Evolutionary conservation across 2,888 invertebrate species (phyloP).

Genomic region (Andrena chrysosceles): DNA sequence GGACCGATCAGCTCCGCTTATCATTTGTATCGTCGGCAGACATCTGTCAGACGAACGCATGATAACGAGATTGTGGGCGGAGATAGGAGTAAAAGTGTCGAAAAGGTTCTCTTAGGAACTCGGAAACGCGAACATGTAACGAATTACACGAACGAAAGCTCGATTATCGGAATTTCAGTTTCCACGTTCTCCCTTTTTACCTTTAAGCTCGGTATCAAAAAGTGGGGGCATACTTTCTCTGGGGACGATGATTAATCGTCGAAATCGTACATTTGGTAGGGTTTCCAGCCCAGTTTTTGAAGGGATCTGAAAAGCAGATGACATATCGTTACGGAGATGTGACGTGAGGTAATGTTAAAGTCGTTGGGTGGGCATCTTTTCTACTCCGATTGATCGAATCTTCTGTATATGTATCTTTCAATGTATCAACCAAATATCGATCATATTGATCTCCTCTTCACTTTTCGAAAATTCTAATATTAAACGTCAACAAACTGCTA

Average conservation of each 20-base stretch:
- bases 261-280: constrained; percentile 77
- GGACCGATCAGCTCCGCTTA: neutral
- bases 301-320: constrained; percentile 70
- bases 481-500: too few relatives aligned
- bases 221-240: constrained; percentile 49
- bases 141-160: constrained; percentile 9
- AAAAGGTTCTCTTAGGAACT: constrained; percentile 41
- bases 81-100: constrained; percentile 65
- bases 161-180: constrained; percentile 5
- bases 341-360: too few relatives aligned
- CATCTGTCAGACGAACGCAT: neutral
- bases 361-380: too few relatives aligned
- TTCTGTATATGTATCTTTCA: too few relatives aligned
- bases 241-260: constrained; percentile 71
- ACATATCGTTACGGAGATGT: neutral
- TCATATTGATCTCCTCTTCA: too few relatives aligned
- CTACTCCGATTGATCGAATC: too few relatives aligned
- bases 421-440: too few relatives aligned
- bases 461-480: too few relatives aligned
- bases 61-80: constrained; percentile 49
- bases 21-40: neutral
- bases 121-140: constrained; percentile 5
- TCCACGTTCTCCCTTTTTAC: constrained; percentile 7
- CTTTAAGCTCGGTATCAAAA: constrained; percentile 47
- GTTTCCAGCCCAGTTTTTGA: constrained; percentile 76